A percentile compares a stretch with the other conserved stretches of the same genome.
phyloP scores from a whole-genome alignment of 2,797 vertebrate genomes.

The Huso huso region DNA sequence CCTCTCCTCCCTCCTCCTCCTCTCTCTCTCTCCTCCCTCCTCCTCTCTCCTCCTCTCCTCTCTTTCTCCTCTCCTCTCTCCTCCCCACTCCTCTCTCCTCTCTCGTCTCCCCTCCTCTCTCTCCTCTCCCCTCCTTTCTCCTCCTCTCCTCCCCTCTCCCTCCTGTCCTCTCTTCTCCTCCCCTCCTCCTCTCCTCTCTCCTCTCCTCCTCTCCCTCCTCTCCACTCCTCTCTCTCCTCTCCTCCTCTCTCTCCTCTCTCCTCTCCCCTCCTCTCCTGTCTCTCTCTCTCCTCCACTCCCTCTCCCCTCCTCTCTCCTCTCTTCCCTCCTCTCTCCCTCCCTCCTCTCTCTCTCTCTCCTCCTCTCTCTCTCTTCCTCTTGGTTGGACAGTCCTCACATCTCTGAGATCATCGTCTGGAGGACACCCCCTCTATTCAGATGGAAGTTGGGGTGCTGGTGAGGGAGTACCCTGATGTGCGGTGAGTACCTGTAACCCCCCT shows the following conservation, averaged over 20 bases:
- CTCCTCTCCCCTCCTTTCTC: too few species aligned
- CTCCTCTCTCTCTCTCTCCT: background rate
- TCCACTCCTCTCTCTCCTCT: too few species aligned
- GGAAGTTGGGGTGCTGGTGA: conserved; percentile 77
- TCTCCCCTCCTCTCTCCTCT: background rate
- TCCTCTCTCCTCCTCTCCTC: conserved; percentile 22
- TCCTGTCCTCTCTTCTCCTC: too few species aligned
- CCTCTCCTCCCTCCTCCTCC: conserved; percentile 17
- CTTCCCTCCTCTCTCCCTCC: conserved; percentile 44
- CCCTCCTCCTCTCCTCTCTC: too few species aligned
- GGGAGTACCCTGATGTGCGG: conserved; percentile 85
- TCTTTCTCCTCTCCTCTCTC: too few species aligned
- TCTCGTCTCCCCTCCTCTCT: too few species aligned
- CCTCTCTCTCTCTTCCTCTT: conserved; percentile 47
- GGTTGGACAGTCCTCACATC: conserved; percentile 72
- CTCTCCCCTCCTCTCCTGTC: too few species aligned
- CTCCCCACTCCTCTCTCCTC: too few species aligned
- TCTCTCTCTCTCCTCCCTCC: conserved; percentile 32
- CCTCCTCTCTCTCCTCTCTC: too few species aligned
- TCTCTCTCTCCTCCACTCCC: too few species aligned
- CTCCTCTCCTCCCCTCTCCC: too few species aligned
- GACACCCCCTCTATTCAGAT: conserved; percentile 84
- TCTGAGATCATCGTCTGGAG: conserved; percentile 81
- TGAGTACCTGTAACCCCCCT: conserved; percentile 38
- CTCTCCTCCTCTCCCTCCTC: too few species aligned